Evolutionary conservation across 2,888 invertebrate genomes (phyloP).

Genomic region (Drosophila sordidula): DNA sequence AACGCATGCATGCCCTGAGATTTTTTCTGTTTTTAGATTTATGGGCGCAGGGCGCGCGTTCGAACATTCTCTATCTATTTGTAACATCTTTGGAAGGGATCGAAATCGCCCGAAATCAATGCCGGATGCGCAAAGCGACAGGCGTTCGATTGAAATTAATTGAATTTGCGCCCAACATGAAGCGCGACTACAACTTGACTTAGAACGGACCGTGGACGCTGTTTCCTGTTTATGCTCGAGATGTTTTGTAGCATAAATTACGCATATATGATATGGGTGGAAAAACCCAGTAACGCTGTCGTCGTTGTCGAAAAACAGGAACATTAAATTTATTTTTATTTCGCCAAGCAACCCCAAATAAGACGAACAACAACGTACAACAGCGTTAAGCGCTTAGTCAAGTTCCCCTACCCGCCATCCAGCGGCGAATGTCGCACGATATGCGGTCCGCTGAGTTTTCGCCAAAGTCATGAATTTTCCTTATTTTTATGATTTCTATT

Average conservation of each 20-base stretch:
- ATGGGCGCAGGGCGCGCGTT: conserved; percentile 59
- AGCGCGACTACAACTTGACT: conserved; percentile 64
- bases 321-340: conserved; percentile 83
- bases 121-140: conserved; percentile 82
- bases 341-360: conserved; percentile 59
- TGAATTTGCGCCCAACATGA: conserved; percentile 79
- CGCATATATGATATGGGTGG: conserved; percentile 68
- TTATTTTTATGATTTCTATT: conserved; percentile 81
- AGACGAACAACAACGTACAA: conserved; percentile 38
- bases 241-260: conserved; percentile 78
- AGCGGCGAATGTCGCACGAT: conserved; percentile 57
- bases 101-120: conserved; percentile 61
- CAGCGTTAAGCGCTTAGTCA: conserved; percentile 67
- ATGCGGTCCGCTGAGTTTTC: conserved; percentile 72
- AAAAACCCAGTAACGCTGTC: conserved; percentile 27
- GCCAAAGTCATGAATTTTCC: conserved; percentile 80
- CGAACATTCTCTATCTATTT: conserved; percentile 57
- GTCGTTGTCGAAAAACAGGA: conserved; percentile 69
- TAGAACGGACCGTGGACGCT: conserved; percentile 44
- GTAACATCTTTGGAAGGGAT: conserved; percentile 59
- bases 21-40: conserved; percentile 19
- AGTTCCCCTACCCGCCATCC: conserved; percentile 21
- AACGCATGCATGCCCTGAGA: conserved; percentile 62
- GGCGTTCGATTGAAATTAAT: conserved; percentile 85
- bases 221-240: conserved; percentile 77